These are phyloP conservation scores for Cataglyphis albicans DNA, from an alignment of 2,888 invertebrate genomes.

Conservation along the genomic window DNA sequence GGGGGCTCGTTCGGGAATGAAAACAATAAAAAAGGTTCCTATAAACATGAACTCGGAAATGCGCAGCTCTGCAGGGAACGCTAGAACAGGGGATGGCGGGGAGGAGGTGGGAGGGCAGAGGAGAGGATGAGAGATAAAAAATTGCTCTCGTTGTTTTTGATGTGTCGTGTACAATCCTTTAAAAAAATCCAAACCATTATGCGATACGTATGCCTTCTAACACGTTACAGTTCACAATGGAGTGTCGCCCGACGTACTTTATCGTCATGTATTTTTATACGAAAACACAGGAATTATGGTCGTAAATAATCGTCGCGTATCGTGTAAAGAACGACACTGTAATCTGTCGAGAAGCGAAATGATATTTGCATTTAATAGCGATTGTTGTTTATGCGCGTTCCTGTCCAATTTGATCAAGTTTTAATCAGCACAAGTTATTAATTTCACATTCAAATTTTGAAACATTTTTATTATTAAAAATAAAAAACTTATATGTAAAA, in stretches of 20 bases:
- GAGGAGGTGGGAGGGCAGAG: background rate
- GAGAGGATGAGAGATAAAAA: slow-evolving; percentile 38
- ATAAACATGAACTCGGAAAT: slow-evolving; percentile 51
- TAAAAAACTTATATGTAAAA: background rate
- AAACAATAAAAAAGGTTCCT: slow-evolving; percentile 52
- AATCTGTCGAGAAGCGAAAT: slow-evolving; percentile 11
- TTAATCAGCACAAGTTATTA: background rate
- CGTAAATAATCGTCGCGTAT: slow-evolving; percentile 39
- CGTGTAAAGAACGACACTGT: slow-evolving; percentile 20
- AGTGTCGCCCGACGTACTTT: slow-evolving; percentile 43
- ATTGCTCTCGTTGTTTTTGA: slow-evolving; percentile 44
- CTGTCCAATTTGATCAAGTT: background rate
- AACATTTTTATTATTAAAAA: background rate
- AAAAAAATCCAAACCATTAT: slow-evolving; percentile 46
- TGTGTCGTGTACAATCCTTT: slow-evolving; percentile 22
- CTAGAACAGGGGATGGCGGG: background rate
- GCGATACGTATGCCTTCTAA: slow-evolving; percentile 46
- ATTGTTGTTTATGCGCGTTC: background rate
- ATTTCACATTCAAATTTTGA: background rate
- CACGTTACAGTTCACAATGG: slow-evolving; percentile 36
- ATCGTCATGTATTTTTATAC: slow-evolving; percentile 41
- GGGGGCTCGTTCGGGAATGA: slow-evolving; percentile 47
- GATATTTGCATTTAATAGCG: slow-evolving; percentile 29
- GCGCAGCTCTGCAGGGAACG: slow-evolving; percentile 37
- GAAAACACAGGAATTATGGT: slow-evolving; percentile 23